Evolutionary conservation across 2,888 invertebrate species (phyloP).

Genomic region (Spisula subtruncata): DNA sequence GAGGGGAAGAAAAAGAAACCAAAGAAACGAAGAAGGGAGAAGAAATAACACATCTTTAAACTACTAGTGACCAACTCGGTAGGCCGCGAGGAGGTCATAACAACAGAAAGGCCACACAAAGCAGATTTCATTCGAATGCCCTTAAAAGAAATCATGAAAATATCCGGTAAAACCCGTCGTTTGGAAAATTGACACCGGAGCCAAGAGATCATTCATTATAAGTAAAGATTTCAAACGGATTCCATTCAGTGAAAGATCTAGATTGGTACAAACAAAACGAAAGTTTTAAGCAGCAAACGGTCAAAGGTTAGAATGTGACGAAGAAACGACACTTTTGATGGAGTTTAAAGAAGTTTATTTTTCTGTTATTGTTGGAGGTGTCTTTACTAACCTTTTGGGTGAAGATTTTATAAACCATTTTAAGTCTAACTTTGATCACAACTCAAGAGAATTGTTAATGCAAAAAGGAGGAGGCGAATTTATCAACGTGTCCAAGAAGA

Average conservation of each 20-base stretch:
- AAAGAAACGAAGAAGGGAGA: background rate
- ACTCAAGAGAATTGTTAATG: background rate
- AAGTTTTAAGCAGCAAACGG: slow-evolving; percentile 34
- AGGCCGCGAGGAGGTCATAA: slow-evolving; percentile 18
- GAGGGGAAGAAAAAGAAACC: background rate
- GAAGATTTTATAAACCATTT: slow-evolving; percentile 39
- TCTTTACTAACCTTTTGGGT: slow-evolving; percentile 40
- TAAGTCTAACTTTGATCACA: slow-evolving; percentile 41
- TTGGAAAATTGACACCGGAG: slow-evolving; percentile 57
- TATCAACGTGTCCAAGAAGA: background rate
- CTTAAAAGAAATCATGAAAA: slow-evolving; percentile 25
- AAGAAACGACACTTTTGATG: slow-evolving; percentile 28
- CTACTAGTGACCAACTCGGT: slow-evolving; percentile 17
- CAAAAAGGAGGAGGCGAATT: background rate
- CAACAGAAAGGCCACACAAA: background rate
- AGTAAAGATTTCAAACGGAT: slow-evolving; percentile 19
- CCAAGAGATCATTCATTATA: slow-evolving; percentile 28
- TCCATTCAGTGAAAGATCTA: background rate
- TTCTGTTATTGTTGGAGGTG: slow-evolving; percentile 47
- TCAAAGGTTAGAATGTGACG: slow-evolving; percentile 15
- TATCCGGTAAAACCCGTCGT: slow-evolving; percentile 25
- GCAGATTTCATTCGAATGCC: slow-evolving; percentile 4
- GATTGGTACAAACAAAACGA: slow-evolving; percentile 28
- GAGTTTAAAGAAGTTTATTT: slow-evolving; percentile 42
- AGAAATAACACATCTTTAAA: background rate